Evolutionary conservation across 1,140 invertebrate genomes (phyloP).

Genomic region (Steinernema khuongi): DNA sequence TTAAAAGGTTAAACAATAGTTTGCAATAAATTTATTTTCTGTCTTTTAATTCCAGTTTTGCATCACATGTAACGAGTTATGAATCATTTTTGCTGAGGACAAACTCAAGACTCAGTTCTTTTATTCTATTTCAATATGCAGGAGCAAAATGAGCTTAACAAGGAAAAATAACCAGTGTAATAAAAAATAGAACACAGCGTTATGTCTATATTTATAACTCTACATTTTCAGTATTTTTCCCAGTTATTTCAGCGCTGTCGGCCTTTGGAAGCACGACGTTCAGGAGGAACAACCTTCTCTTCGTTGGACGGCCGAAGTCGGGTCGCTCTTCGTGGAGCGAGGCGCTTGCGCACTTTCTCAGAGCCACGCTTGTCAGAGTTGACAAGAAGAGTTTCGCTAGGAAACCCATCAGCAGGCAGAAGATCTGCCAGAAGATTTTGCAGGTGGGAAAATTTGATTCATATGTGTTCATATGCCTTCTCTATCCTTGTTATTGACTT

Average conservation of each 20-base stretch:
- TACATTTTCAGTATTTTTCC: no score
- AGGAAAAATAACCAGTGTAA: no score
- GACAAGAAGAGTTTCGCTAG: neutral
- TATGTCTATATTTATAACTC: no score
- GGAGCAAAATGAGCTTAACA: neutral
- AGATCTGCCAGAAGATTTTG: neutral
- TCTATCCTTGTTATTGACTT: neutral
- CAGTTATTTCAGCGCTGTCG: neutral
- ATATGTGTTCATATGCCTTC: no score
- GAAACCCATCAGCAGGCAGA: neutral
- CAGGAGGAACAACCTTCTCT: neutral
- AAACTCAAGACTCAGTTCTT: no score
- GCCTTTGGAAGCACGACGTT: neutral
- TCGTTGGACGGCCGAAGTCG: neutral
- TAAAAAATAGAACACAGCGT: no score
- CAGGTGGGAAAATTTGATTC: no score
- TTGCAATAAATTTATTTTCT: no score
- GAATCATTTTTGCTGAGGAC: no score
- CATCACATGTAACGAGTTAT: no score
- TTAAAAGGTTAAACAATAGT: no score
- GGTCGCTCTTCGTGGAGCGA: constrained; percentile 2
- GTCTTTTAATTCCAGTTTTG: no score
- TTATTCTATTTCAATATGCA: neutral
- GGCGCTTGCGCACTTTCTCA: neutral
- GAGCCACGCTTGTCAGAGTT: neutral